Conservation (phyloP, 53 echinoderm and acorn worm genomes). For the Apostichopus leukothele region DNA sequence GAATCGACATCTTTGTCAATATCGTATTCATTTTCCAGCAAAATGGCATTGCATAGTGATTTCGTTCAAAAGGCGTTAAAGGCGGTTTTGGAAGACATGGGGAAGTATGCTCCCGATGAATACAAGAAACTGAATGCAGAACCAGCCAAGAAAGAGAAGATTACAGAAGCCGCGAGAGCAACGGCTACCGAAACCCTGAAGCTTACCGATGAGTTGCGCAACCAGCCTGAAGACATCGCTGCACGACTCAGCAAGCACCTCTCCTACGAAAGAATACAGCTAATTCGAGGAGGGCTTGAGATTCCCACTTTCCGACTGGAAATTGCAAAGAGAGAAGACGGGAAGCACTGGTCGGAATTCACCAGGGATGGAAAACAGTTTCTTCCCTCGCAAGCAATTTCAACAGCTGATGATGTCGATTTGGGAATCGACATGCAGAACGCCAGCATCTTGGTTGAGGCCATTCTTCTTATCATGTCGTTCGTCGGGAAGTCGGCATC, state of each 20-base stretch:
- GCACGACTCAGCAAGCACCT: slow-evolving; percentile 44
- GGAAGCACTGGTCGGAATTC: slow-evolving; percentile 23
- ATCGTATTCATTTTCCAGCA: too few relatives aligned
- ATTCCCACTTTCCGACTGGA: slow-evolving; percentile 43
- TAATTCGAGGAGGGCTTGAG: slow-evolving; percentile 29
- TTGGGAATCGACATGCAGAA: background rate
- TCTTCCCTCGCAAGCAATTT: slow-evolving; percentile 1
- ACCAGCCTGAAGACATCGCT: slow-evolving; percentile 5
- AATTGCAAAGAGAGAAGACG: slow-evolving; percentile 37
- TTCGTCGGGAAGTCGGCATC: too few relatives aligned
- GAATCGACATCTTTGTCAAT: too few relatives aligned
- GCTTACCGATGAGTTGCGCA: slow-evolving; percentile 28
- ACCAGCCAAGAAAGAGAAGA: slow-evolving; percentile 26
- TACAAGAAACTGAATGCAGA: slow-evolving; percentile 47
- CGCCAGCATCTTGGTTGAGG: too few relatives aligned
- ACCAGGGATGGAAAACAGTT: slow-evolving; percentile 47
- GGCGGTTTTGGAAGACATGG: slow-evolving; percentile 46
- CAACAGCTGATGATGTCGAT: slow-evolving; percentile 18
- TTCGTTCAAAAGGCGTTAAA: slow-evolving; percentile 29
- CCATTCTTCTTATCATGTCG: too few relatives aligned
- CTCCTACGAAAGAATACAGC: slow-evolving; percentile 39
- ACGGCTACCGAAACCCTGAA: slow-evolving; percentile 45
- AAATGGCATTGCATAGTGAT: background rate
- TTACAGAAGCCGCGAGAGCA: slow-evolving; percentile 36
- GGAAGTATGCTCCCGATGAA: slow-evolving; percentile 38